Percentiles rank a stretch among this genome's conserved stretches.
Conservation (phyloP, 2,113 vertebrate genomes). For the Charadrius vociferus region DNA sequence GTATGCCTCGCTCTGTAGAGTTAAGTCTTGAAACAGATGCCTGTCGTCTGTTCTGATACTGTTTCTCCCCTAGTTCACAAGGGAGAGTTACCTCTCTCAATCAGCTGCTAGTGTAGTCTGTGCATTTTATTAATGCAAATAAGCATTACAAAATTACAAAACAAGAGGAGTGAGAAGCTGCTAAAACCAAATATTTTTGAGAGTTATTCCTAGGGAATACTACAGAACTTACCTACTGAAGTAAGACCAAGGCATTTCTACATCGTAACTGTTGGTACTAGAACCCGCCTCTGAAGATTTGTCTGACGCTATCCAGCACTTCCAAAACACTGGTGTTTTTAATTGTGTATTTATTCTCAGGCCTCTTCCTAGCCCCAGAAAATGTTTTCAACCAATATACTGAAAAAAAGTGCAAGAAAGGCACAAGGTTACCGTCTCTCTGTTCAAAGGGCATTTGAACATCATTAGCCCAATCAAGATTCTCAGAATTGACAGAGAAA, state of each 20-base stretch:
- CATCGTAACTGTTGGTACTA: background rate
- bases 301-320: background rate
- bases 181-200: background rate
- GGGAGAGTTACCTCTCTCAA: background rate
- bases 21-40: background rate
- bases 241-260: background rate
- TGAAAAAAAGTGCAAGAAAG: background rate
- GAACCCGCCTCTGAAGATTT: background rate
- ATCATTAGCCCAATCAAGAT: background rate
- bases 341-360: background rate
- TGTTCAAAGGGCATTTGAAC: background rate
- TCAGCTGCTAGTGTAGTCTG: background rate
- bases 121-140: background rate
- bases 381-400: background rate
- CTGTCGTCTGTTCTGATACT: background rate
- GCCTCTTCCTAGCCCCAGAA: background rate
- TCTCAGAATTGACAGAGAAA: background rate
- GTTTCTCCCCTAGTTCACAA: background rate
- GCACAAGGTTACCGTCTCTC: background rate
- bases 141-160: background rate
- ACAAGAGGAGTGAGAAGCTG: background rate
- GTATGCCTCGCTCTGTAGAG: background rate
- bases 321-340: background rate
- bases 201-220: background rate
- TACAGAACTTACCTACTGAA: background rate